Evolutionary conservation across 2,797 vertebrate genomes (phyloP).

Genomic region (Pitangus sulphuratus): DNA sequence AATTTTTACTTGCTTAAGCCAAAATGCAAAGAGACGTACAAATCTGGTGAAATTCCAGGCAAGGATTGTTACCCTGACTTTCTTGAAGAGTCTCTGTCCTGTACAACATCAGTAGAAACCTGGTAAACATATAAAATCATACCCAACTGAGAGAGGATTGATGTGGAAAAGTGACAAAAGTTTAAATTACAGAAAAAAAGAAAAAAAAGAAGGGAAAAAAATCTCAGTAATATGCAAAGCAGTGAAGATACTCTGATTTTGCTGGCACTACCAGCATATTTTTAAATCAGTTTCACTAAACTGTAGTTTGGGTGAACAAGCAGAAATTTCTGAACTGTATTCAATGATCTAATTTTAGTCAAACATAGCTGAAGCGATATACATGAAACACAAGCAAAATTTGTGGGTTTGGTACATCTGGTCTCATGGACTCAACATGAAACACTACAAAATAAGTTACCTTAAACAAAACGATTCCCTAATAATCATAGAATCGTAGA

Average conservation of each 20-base stretch:
- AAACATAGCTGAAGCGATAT: neutral
- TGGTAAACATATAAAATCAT: neutral
- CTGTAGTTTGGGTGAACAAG: neutral
- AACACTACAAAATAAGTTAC: neutral
- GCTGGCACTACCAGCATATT: neutral
- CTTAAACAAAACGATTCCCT: neutral
- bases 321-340: slow-evolving; percentile 1
- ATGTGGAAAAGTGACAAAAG: neutral
- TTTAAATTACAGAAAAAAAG: neutral
- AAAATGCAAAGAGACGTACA: neutral
- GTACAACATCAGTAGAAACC: neutral
- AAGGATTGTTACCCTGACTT: neutral
- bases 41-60: neutral
- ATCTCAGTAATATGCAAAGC: neutral
- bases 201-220: neutral
- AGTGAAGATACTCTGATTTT: neutral
- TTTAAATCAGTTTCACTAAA: neutral
- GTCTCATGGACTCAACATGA: neutral
- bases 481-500: neutral
- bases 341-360: neutral
- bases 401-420: neutral
- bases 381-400: neutral
- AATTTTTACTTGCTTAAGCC: neutral
- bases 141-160: neutral
- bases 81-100: neutral